Percentiles rank a stretch among this genome's conserved stretches.
These are phyloP conservation scores for Hemithea aestivaria DNA, from an alignment of 2,888 invertebrate species.

Conservation along the genomic window DNA sequence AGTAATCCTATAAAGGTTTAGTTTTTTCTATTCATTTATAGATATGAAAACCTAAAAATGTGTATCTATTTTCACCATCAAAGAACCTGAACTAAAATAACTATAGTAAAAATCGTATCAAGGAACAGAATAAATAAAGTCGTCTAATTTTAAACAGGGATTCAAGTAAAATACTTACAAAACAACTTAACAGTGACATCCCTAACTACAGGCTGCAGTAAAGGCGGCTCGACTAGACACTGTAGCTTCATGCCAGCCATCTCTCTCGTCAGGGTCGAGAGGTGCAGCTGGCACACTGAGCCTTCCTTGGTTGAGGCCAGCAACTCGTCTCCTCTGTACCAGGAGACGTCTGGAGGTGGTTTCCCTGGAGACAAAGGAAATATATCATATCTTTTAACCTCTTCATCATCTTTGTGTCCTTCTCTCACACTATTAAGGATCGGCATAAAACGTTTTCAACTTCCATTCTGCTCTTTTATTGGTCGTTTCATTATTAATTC, in stretches of 20 bases:
- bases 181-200: slow-evolving; percentile 88
- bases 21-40: no score
- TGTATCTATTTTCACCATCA: no score
- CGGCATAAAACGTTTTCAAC: no score
- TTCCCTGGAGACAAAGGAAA: slow-evolving; percentile 79
- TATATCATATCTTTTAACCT: no score
- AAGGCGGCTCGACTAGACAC: slow-evolving; percentile 87
- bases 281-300: slow-evolving; percentile 86
- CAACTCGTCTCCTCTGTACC: slow-evolving; percentile 88
- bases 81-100: no score
- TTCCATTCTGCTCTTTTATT: no score
- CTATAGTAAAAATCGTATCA: no score
- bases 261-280: slow-evolving; percentile 84
- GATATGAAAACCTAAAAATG: no score
- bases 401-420: no score
- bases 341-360: slow-evolving; percentile 88
- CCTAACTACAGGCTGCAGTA: slow-evolving; percentile 83
- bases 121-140: slow-evolving; percentile 3
- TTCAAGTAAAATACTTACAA: slow-evolving; percentile 63
- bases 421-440: no score
- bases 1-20: no score
- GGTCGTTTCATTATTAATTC: no score
- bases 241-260: slow-evolving; percentile 86
- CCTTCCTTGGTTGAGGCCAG: slow-evolving; percentile 87
- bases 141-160: not conserved